Percentiles rank a stretch among this genome's conserved stretches.
Conservation (phyloP, 1,140 invertebrate genomes). For the Helicoverpa zea region DNA sequence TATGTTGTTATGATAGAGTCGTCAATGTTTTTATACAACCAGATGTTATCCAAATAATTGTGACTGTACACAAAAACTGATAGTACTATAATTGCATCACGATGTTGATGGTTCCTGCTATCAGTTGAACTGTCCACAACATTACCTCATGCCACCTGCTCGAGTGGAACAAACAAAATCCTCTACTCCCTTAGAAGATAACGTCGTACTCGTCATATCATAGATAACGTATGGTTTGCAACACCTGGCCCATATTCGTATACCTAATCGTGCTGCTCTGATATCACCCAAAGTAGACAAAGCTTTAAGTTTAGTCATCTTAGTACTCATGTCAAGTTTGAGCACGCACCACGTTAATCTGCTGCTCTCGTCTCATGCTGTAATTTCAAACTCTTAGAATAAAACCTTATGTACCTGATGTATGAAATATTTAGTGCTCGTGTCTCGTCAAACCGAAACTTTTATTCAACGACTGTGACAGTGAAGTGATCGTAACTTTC, state of each 20-base stretch:
- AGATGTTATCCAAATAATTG: background rate
- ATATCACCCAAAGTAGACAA: constrained; percentile 67
- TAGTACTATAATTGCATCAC: background rate
- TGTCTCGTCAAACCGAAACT: background rate
- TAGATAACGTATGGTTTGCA: constrained; percentile 72
- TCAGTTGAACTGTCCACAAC: constrained; percentile 10
- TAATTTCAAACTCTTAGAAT: constrained; percentile 4
- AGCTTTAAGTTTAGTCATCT: constrained; percentile 71
- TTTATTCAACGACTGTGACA: constrained; percentile 14
- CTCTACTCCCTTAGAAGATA: constrained; percentile 42
- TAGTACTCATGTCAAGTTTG: constrained; percentile 53
- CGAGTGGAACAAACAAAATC: constrained; percentile 43
- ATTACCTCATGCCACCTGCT: constrained; percentile 34
- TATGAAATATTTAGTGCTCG: background rate
- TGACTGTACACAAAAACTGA: background rate
- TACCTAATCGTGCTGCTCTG: constrained; percentile 63
- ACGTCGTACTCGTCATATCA: constrained; percentile 47
- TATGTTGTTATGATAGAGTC: background rate
- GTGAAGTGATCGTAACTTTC: constrained; percentile 32
- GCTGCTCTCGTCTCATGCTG: background rate
- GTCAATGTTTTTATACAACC: background rate
- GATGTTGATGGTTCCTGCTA: background rate
- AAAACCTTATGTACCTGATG: background rate
- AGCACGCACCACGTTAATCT: constrained; percentile 10
- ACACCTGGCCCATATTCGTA: constrained; percentile 78